Base-by-base conservation (phyloP, 2,113 vertebrate species). In the Dromaius novaehollandiae region DNA sequence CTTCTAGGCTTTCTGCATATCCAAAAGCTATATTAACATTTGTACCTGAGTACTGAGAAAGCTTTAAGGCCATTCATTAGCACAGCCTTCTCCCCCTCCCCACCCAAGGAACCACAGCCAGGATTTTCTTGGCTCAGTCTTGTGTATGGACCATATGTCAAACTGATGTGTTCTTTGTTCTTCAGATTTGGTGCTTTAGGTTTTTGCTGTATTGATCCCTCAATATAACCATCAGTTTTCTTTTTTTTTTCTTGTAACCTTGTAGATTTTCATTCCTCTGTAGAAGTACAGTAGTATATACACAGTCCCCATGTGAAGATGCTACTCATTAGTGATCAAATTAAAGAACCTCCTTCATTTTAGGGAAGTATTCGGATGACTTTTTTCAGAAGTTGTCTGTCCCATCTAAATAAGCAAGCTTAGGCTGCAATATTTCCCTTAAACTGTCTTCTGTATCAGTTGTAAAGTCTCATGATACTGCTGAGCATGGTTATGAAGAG, bases 401-500 rank as follows among this genome's bases (percentile, higher is more conserved):
- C 20, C 9, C 44, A 34, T 5, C 2, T 1, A 9, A 56, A 6
- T 80, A 82, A 87, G 82, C 25, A 26, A 66, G 26, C 69, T 89
- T 55, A 40, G 20, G 44, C 66, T 90, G 68, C 75, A 74, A 0
- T 78, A 90, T 94, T 96, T 93, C 22, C 86, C 75, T 86, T 95
- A 61, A 93, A 85, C 63, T 78, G 16, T 77, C 75, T 94, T 88
- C 77, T 28, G 0, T 71, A 11, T 85, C n/a, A 53, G 32, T 88
- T 96, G 93, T 86, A 97, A 96, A 97, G 94, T 89, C 94, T 50
- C 7, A 9, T 92, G 86, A 46, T 92, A 79, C 65, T 95, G 94
- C 94, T 96, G 91, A 95, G 95, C 78, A 94, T 65, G n/a, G 58
- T 68, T 93, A 91, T 95, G 94, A 93, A 96, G 94, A 94, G 82